phyloP scores from a whole-genome alignment of 2,888 invertebrate species.

The Ormyrus labotus region DNA sequence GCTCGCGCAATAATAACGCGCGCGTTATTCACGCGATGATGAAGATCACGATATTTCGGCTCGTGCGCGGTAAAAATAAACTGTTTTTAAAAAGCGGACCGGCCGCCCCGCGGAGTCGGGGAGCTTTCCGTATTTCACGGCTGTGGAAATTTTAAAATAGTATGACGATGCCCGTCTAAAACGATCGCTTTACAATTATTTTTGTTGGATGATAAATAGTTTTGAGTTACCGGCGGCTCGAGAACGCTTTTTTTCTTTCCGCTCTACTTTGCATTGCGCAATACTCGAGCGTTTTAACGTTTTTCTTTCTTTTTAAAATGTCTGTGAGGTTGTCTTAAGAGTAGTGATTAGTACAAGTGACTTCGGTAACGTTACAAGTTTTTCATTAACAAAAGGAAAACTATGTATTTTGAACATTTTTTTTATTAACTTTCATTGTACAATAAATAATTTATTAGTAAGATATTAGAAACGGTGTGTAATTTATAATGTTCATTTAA shows the following conservation, averaged over 20 bases:
- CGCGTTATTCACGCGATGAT: slow-evolving; percentile 15
- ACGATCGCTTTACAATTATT: slow-evolving; percentile 42
- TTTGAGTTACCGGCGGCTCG: slow-evolving; percentile 15
- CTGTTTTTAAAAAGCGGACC: slow-evolving; percentile 28
- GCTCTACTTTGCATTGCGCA: not conserved
- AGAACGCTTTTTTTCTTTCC: not conserved
- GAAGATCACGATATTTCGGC: slow-evolving; percentile 35
- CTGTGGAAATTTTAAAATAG: slow-evolving; percentile 45
- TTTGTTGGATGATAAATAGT: slow-evolving; percentile 13
- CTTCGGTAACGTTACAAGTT: slow-evolving; percentile 29
- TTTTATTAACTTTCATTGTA: slow-evolving; percentile 72
- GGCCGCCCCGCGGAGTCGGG: no score
- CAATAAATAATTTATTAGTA: slow-evolving; percentile 73
- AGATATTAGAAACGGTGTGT: slow-evolving; percentile 63
- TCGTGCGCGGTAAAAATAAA: slow-evolving; percentile 39
- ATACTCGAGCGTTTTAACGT: not conserved
- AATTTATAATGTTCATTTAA: slow-evolving; percentile 32
- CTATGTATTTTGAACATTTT: slow-evolving; percentile 64
- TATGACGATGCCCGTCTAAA: slow-evolving; percentile 16
- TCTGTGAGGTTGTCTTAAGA: not conserved
- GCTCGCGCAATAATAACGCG: slow-evolving; percentile 21
- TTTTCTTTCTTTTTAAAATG: not conserved
- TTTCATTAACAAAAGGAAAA: slow-evolving; percentile 49
- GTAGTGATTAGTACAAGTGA: not conserved
- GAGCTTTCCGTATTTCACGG: slow-evolving; percentile 29